Evolutionary conservation across 2,888 invertebrate species (phyloP), one percentile per base, ranked within the genome.

Genomic region (Sesia apiformis): DNA sequence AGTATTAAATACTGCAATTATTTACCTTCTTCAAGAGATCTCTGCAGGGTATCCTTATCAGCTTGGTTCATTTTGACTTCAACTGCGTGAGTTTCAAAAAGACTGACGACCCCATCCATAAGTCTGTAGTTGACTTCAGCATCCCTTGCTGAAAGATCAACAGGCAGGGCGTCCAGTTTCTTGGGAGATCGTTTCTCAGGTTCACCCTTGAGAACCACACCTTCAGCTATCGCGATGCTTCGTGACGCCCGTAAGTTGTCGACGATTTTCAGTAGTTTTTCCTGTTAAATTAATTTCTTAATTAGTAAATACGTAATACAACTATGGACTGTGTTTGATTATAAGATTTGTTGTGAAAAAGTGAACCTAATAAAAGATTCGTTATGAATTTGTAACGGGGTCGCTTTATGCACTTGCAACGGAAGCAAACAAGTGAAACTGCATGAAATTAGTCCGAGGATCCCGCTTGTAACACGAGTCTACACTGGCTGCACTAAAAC

Each of bases 21-120:
- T 46, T 46, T 91, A 95, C 95, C 95, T 93, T 96, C 95, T 72
- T 95, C 95, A 52, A 95, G 87, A n/a, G 95, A 94, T 63, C 94
- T 92, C 72, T 94, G 93, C 76, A 95, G 91, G 66, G 94, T 94
- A 63, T 93, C 91, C 63, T 94, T 92, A 50, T 94, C 92, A 53
- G 92, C 91, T 59, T 92, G 92, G 66, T 96, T 95, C 67, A 96
- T 91, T 79, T 95, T 95, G 68, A 96, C 92, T 73, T 96, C 95
- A 50, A 96, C 86, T 23, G 95, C 94, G 70, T 96, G 95, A 53
- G 93, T 93, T 68, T 94, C 93, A 62, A 96, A 91, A 77, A 96
- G 93, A 65, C 93, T 92, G 60, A 94, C 92, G 5, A 95, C 91
- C 61, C 94, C 93, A 71, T 96, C 95, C 60, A 94, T 82, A 55